phyloP scores from a whole-genome alignment of 2,113 vertebrate genomes.

The Reinhardtius hippoglossoides region DNA sequence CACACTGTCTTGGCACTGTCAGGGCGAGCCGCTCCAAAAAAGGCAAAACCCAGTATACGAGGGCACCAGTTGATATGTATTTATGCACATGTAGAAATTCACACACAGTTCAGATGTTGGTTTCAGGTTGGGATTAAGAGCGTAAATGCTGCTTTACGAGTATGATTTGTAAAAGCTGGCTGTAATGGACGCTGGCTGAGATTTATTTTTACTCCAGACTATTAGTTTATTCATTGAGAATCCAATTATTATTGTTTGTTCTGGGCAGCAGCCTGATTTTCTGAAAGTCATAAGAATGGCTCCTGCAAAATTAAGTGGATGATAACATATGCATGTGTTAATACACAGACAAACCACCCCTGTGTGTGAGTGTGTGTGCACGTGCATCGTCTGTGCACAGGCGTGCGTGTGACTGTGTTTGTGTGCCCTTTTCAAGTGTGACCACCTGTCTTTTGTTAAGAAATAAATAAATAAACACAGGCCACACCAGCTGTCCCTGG shows the following conservation, averaged over 20 bases:
- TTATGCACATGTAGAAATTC: conserved; percentile 57
- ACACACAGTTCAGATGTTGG: conserved; percentile 18
- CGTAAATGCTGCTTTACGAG: background rate
- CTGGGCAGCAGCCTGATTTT: conserved; percentile 11
- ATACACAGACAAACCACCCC: conserved; percentile 41
- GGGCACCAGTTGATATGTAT: conserved; percentile 66
- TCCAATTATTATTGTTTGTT: conserved; percentile 15
- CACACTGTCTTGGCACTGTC: conserved; percentile 73
- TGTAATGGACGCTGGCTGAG: background rate
- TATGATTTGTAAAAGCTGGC: background rate
- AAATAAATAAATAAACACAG: conserved; percentile 87
- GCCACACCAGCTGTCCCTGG: conserved; percentile 86
- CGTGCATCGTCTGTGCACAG: conserved; percentile 58
- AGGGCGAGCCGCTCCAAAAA: conserved; percentile 75
- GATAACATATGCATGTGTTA: conserved; percentile 70
- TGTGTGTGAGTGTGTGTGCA: conserved; percentile 48
- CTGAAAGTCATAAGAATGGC: conserved; percentile 71
- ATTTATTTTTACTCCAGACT: background rate
- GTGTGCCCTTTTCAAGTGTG: conserved; percentile 87
- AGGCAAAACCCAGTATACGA: conserved; percentile 65
- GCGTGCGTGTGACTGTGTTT: conserved; percentile 74
- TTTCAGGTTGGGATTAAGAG: background rate
- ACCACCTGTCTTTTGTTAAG: conserved; percentile 89
- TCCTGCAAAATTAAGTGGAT: conserved; percentile 65
- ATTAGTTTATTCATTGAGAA: background rate